phyloP scores from a whole-genome alignment of 1,140 invertebrate species.

The Philotrypesis tridentata region DNA sequence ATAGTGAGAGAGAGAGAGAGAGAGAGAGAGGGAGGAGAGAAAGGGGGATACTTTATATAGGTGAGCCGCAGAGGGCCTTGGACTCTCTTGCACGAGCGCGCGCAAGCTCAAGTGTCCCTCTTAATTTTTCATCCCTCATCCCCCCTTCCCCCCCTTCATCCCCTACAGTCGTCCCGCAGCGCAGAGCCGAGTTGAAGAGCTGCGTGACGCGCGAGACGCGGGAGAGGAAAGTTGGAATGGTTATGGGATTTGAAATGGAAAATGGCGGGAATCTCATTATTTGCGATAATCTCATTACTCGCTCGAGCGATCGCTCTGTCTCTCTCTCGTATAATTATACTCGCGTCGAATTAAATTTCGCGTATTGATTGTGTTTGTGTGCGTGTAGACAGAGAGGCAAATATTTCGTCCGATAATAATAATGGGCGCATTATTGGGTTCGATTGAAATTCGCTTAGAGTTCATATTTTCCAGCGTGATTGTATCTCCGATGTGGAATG shows the following conservation, averaged over 20 bases:
- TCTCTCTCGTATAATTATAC: no score
- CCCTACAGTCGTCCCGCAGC: no score
- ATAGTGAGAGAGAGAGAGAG: not conserved
- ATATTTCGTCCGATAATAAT: no score
- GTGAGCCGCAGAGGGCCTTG: slow-evolving; percentile 32
- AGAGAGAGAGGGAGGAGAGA: not conserved
- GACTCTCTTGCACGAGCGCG: not conserved
- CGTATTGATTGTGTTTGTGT: no score
- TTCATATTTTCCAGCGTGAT: no score
- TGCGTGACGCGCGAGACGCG: not conserved
- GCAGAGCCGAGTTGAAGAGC: not conserved
- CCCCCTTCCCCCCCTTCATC: not conserved
- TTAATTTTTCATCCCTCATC: slow-evolving; percentile 27
- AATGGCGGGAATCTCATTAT: not conserved
- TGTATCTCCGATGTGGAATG: no score
- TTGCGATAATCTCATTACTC: not conserved
- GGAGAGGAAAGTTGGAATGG: slow-evolving; percentile 49
- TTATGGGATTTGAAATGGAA: slow-evolving; percentile 33
- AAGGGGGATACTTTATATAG: slow-evolving; percentile 47
- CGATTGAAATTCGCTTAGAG: no score
- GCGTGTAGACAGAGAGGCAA: no score
- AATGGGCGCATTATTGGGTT: no score
- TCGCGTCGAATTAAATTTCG: not conserved
- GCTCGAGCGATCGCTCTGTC: no score
- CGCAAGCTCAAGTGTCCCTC: not conserved